Conservation (phyloP, 2,797 vertebrate species). For the Rhinophrynus dorsalis region DNA sequence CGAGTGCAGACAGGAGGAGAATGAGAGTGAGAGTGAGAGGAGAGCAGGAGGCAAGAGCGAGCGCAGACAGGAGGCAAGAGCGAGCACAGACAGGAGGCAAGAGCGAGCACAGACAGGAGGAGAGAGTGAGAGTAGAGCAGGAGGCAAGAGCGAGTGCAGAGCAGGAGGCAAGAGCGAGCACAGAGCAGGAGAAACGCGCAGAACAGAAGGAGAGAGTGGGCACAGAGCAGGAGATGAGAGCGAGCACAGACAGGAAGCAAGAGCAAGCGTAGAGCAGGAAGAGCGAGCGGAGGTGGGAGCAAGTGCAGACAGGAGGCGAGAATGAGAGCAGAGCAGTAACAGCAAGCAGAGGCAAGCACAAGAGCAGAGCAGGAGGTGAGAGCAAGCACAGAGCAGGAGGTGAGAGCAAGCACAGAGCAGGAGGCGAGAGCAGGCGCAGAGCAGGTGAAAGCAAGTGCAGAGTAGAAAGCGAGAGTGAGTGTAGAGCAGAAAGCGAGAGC, state of each 20-base stretch:
- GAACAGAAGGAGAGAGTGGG: background rate
- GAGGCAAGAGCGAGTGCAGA: background rate
- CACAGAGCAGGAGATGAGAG: background rate
- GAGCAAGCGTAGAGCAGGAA: too few species aligned
- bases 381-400: background rate
- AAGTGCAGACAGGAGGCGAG: background rate
- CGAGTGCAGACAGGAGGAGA: background rate
- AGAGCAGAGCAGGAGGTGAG: too few species aligned
- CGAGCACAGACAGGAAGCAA: background rate
- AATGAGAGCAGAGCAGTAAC: background rate
- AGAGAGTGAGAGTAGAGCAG: background rate
- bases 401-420: background rate
- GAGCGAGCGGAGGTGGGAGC: background rate
- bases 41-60: background rate
- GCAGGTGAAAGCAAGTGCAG: background rate
- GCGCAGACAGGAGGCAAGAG: background rate
- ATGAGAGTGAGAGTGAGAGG: background rate
- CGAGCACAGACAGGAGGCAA: background rate
- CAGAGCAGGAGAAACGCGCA: too few species aligned
- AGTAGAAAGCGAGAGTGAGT: background rate
- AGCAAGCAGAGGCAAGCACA: too few species aligned
- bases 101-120: background rate
- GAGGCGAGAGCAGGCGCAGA: background rate
- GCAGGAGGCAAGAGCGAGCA: too few species aligned
- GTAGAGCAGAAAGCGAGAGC: too few species aligned